A percentile compares a stretch with the other conserved stretches of the same genome.
Conservation (phyloP, 1,140 invertebrate genomes). For the Zaprionus inermis region DNA sequence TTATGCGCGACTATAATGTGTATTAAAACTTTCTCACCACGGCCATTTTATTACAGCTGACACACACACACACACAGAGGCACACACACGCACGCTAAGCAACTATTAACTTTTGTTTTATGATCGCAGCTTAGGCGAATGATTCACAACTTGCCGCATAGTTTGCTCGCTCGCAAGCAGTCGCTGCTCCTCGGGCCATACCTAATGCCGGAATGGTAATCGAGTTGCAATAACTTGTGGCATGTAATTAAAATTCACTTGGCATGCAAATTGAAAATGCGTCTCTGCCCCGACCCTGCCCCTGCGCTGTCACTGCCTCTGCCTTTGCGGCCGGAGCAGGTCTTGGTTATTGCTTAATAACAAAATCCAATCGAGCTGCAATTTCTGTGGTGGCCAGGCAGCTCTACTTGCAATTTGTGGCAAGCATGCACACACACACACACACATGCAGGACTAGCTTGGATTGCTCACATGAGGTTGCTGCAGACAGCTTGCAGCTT, state of each 20-base stretch:
- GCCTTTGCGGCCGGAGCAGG: slow-evolving; percentile 7
- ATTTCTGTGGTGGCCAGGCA: slow-evolving; percentile 23
- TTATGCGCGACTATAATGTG: slow-evolving; percentile 76
- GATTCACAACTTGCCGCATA: slow-evolving; percentile 62
- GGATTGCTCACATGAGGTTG: slow-evolving; percentile 2
- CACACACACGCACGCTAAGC: slow-evolving; percentile 30
- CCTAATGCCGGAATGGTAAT: slow-evolving; percentile 2
- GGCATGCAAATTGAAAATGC: slow-evolving; percentile 60
- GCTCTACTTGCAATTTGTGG: slow-evolving; percentile 52
- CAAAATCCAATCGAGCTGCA: slow-evolving; percentile 60
- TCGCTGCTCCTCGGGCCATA: not conserved
- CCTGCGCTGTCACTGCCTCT: not conserved
- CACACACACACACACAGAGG: slow-evolving; percentile 36
- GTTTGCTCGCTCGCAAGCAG: not conserved
- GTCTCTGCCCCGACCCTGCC: not conserved
- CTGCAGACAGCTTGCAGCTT: slow-evolving; percentile 7
- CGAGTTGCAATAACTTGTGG: slow-evolving; percentile 33
- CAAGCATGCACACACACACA: slow-evolving; percentile 3
- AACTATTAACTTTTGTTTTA: slow-evolving; percentile 77
- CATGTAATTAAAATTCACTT: slow-evolving; percentile 73
- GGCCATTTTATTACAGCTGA: slow-evolving; percentile 73
- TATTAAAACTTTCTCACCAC: slow-evolving; percentile 80
- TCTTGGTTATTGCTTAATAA: slow-evolving; percentile 49
- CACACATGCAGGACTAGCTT: not conserved
- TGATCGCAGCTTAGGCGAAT: slow-evolving; percentile 53